Conservation (phyloP, 2,113 vertebrate genomes). For the Microtus oregoni region DNA sequence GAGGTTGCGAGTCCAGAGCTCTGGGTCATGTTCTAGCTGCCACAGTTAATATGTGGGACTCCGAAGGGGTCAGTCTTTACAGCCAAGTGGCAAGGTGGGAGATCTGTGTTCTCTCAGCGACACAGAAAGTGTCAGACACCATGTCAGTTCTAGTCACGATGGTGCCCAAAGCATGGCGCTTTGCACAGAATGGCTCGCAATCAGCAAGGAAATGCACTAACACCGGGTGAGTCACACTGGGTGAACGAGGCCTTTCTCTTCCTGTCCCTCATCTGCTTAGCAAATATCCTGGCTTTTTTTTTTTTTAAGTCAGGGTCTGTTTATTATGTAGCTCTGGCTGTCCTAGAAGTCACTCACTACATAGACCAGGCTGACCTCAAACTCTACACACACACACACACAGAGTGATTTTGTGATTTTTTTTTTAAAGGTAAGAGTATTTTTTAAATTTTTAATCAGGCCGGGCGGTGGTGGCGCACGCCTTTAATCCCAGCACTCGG, state of each 20-base stretch:
- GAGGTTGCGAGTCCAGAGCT: background rate
- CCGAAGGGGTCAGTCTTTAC: background rate
- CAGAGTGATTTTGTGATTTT: background rate
- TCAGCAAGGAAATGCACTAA: background rate
- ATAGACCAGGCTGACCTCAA: background rate
- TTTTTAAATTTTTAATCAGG: background rate
- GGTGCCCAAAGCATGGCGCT: accelerated
- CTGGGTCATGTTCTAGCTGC: background rate
- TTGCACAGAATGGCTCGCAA: background rate
- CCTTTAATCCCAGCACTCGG: too few species aligned
- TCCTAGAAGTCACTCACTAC: background rate
- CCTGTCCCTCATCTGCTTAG: background rate
- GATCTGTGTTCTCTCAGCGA: background rate
- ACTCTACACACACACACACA: background rate
- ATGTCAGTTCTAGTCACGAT: background rate
- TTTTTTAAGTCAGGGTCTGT: background rate
- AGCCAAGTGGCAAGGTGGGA: background rate
- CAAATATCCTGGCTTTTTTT: background rate
- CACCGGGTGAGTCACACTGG: background rate
- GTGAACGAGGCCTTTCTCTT: background rate
- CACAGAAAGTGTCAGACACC: background rate
- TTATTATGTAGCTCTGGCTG: background rate
- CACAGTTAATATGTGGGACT: background rate
- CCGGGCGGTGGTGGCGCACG: too few species aligned
- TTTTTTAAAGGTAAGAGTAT: background rate